Evolutionary conservation across 2,888 invertebrate species (phyloP).

Genomic region (Silvanus unidentatus): DNA sequence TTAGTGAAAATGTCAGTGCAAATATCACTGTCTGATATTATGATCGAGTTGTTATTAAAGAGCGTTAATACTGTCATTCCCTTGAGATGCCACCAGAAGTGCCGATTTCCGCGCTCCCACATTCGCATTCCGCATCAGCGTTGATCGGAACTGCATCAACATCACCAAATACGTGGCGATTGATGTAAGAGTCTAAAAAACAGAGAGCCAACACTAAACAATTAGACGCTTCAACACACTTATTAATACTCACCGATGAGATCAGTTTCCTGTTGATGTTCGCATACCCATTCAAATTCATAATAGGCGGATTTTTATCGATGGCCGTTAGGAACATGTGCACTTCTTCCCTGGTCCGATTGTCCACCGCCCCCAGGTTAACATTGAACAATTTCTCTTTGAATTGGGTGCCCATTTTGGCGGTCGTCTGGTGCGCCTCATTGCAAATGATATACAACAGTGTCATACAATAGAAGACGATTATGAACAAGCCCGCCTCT

Average conservation of each 20-base stretch:
- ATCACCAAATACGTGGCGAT: constrained; percentile 70
- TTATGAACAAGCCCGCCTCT: constrained; percentile 64
- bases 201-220: not conserved
- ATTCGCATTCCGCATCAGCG: constrained; percentile 54
- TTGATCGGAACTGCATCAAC: constrained; percentile 66
- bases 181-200: constrained; percentile 58
- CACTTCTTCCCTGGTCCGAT: constrained; percentile 61
- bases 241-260: constrained; percentile 51
- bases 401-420: constrained; percentile 50
- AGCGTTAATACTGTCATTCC: too few species aligned
- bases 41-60: too few species aligned
- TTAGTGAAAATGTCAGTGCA: not conserved
- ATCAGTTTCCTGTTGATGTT: constrained; percentile 65
- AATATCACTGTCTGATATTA: not conserved
- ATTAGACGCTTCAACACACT: not conserved
- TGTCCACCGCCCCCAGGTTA: constrained; percentile 60
- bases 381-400: constrained; percentile 62
- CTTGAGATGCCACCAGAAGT: not conserved
- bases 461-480: constrained; percentile 66
- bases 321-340: constrained; percentile 70
- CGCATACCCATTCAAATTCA: constrained; percentile 70
- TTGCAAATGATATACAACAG: constrained; percentile 67
- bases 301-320: constrained; percentile 68
- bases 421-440: constrained; percentile 54
- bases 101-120: constrained; percentile 34